Conservation (phyloP, 2,888 invertebrate species). For the Drosophila pullipes region DNA sequence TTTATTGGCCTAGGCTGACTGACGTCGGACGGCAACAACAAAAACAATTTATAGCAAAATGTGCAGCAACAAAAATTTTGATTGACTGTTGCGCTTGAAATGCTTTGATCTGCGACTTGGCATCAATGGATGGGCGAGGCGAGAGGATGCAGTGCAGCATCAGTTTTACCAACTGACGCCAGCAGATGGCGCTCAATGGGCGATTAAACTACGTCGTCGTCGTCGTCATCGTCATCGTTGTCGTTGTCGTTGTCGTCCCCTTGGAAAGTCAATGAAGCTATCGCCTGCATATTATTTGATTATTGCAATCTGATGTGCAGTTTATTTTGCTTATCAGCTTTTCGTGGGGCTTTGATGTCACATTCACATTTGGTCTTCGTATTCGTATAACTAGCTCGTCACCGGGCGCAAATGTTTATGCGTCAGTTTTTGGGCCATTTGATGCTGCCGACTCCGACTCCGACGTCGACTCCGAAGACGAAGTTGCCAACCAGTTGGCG, state of each 20-base stretch:
- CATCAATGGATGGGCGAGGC: slow-evolving; percentile 1
- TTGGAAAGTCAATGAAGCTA: slow-evolving; percentile 45
- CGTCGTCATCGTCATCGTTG: background rate
- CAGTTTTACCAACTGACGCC: slow-evolving; percentile 52
- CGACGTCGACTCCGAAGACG: background rate
- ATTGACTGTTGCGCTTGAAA: slow-evolving; percentile 77
- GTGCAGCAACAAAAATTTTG: slow-evolving; percentile 57
- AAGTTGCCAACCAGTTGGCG: slow-evolving; percentile 69
- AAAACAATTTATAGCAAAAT: slow-evolving; percentile 41
- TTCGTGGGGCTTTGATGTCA: slow-evolving; percentile 69
- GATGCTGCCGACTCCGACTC: slow-evolving; percentile 62
- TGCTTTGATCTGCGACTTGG: slow-evolving; percentile 70
- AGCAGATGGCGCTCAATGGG: slow-evolving; percentile 71
- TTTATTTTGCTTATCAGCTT: slow-evolving; percentile 65
- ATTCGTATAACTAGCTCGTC: slow-evolving; percentile 31
- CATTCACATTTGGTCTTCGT: slow-evolving; percentile 38
- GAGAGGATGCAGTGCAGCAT: slow-evolving; percentile 10
- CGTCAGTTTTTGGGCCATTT: slow-evolving; percentile 67
- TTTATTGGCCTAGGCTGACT: slow-evolving; percentile 68
- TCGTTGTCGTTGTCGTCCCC: background rate
- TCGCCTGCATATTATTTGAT: slow-evolving; percentile 40
- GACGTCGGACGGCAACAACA: slow-evolving; percentile 48
- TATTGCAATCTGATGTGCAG: slow-evolving; percentile 53
- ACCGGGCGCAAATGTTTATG: slow-evolving; percentile 56
- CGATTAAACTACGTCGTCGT: slow-evolving; percentile 34